phyloP scores from a whole-genome alignment of 2,888 invertebrate species.

The Pocota personata region DNA sequence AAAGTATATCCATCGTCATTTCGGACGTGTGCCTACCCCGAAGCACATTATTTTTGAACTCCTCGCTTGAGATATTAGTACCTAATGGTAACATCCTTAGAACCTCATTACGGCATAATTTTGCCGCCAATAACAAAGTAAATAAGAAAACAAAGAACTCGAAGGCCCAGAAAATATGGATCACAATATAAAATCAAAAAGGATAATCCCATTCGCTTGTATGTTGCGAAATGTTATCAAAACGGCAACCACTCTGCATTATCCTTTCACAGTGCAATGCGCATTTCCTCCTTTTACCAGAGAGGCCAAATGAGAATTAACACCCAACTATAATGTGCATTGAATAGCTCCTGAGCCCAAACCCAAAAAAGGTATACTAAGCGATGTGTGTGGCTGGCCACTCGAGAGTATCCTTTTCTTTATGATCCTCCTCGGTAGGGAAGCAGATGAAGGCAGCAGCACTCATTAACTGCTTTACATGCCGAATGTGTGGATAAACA shows the following conservation, averaged over 20 bases:
- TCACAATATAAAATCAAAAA: slow-evolving; percentile 10
- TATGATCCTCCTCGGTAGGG: background rate
- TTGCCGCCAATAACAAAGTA: background rate
- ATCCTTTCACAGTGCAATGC: slow-evolving; percentile 7
- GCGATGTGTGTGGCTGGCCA: slow-evolving; percentile 64
- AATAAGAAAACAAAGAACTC: slow-evolving; percentile 1
- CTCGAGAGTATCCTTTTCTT: slow-evolving; percentile 42
- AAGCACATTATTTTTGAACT: background rate
- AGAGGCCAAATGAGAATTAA: slow-evolving; percentile 52
- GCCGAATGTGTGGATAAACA: slow-evolving; percentile 40
- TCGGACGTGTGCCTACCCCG: background rate
- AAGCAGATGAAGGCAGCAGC: slow-evolving; percentile 43
- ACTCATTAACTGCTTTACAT: slow-evolving; percentile 58
- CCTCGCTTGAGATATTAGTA: too few species aligned
- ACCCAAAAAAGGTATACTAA: slow-evolving; percentile 15
- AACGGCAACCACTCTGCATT: background rate
- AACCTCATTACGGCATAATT: background rate
- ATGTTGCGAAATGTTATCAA: slow-evolving; percentile 45
- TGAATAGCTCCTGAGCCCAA: slow-evolving; percentile 48
- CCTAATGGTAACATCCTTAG: background rate
- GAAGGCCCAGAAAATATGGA: slow-evolving; percentile 34
- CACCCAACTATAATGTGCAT: slow-evolving; percentile 61
- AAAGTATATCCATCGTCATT: too few species aligned
- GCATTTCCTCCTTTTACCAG: slow-evolving; percentile 3
- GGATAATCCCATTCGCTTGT: slow-evolving; percentile 37